Evolutionary conservation across 1,140 invertebrate species (phyloP).

Genomic region (Bombus pyrosoma): DNA sequence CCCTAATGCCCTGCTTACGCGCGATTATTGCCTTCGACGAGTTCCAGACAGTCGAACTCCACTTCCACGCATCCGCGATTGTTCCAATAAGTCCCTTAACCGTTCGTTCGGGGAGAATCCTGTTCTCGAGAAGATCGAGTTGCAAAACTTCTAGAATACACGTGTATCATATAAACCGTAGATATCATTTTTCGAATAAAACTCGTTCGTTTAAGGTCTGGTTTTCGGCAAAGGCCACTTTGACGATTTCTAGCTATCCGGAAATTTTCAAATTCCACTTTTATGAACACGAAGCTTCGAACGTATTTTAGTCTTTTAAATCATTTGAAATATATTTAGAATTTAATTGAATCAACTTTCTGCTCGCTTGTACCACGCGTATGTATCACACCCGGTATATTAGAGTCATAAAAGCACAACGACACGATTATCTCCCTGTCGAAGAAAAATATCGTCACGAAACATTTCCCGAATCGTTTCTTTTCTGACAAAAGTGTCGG

Average conservation of each 20-base stretch:
- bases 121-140: too few species aligned
- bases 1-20: constrained; percentile 74
- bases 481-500: background rate
- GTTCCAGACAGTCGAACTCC: constrained; percentile 24
- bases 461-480: constrained; percentile 8
- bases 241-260: too few species aligned
- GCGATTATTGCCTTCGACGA: constrained; percentile 72
- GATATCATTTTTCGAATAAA: too few species aligned
- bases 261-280: background rate
- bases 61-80: background rate
- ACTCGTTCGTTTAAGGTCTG: too few species aligned
- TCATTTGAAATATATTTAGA: too few species aligned
- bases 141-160: too few species aligned
- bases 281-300: background rate
- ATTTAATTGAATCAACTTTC: background rate
- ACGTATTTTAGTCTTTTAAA: background rate
- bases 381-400: background rate
- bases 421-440: background rate
- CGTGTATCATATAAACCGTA: too few species aligned
- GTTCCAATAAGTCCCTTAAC: background rate
- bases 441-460: background rate
- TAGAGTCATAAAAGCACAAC: background rate
- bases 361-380: background rate
- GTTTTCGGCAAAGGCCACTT: too few species aligned
- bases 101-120: too few species aligned